Conservation (phyloP, 2,113 vertebrate genomes). For the Malaclemys terrapin region DNA sequence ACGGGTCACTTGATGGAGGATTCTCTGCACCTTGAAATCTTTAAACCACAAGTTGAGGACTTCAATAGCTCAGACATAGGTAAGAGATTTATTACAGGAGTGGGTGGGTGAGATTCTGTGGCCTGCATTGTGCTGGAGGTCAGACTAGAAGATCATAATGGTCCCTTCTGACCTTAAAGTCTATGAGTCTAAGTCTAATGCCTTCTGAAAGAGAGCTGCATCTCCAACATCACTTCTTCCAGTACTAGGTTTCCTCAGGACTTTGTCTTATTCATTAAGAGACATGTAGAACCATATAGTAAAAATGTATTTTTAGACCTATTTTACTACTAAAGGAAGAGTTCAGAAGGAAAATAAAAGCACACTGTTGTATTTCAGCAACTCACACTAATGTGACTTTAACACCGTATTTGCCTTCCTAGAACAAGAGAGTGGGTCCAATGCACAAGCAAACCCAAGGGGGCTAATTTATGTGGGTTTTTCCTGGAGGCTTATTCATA, state of each 20-base stretch:
- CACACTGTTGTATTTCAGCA: not conserved
- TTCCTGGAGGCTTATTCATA: not conserved
- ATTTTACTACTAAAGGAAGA: not conserved
- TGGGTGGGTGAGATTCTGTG: too few relatives aligned
- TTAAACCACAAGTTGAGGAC: too few relatives aligned
- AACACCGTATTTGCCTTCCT: not conserved
- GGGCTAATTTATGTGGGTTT: not conserved
- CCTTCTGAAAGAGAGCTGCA: too few relatives aligned
- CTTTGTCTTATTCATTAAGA: not conserved
- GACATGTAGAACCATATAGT: not conserved
- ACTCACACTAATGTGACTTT: not conserved
- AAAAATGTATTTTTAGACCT: not conserved
- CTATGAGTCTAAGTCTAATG: too few relatives aligned
- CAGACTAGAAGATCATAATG: too few relatives aligned
- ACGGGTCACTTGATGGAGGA: too few relatives aligned
- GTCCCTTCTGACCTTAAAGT: too few relatives aligned
- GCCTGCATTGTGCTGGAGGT: too few relatives aligned
- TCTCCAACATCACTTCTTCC: not conserved
- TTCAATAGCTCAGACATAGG: too few relatives aligned
- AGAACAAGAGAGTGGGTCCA: not conserved
- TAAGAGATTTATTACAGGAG: too few relatives aligned
- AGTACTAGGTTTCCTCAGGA: not conserved
- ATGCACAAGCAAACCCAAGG: not conserved
- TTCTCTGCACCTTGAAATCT: too few relatives aligned
- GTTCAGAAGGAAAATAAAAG: not conserved